Percentiles rank a stretch among this genome's conserved stretches.
phyloP scores from a whole-genome alignment of 2,113 vertebrate genomes.

The Callospermophilus lateralis region DNA sequence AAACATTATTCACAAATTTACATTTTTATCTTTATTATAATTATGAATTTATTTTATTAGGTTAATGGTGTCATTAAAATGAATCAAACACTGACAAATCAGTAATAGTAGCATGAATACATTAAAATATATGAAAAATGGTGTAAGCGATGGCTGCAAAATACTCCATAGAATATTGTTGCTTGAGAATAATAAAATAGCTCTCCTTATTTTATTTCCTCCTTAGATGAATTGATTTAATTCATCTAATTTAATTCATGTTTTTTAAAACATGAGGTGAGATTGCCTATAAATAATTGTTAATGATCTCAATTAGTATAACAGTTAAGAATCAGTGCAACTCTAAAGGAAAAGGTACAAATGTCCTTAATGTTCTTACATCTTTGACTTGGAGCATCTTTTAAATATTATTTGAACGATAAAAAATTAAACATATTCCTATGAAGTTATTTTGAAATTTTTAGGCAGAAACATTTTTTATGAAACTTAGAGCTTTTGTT shows the following conservation, averaged over 20 bases:
- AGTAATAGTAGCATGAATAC: not conserved
- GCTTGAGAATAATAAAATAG: not conserved
- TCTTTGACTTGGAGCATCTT: slow-evolving; percentile 18
- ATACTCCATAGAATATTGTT: not conserved
- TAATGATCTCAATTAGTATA: slow-evolving; percentile 13
- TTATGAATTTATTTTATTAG: slow-evolving; percentile 32
- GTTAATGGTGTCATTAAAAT: not conserved
- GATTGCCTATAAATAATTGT: not conserved
- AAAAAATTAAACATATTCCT: not conserved
- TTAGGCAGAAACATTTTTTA: not conserved
- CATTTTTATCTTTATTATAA: not conserved
- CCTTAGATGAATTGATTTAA: not conserved
- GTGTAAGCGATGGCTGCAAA: not conserved
- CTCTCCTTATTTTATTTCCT: not conserved
- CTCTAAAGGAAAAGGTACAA: not conserved
- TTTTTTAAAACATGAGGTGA: not conserved
- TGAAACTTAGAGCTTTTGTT: not conserved
- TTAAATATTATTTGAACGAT: slow-evolving; percentile 3
- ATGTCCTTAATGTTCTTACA: not conserved
- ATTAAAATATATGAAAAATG: slow-evolving; percentile 33
- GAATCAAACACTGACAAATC: not conserved
- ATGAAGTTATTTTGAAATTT: slow-evolving; percentile 48
- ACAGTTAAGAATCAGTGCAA: not conserved
- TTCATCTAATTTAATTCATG: too few species aligned
- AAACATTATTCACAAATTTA: slow-evolving; percentile 6